Conservation (phyloP, 2,113 vertebrate species). For the Chamaea fasciata region DNA sequence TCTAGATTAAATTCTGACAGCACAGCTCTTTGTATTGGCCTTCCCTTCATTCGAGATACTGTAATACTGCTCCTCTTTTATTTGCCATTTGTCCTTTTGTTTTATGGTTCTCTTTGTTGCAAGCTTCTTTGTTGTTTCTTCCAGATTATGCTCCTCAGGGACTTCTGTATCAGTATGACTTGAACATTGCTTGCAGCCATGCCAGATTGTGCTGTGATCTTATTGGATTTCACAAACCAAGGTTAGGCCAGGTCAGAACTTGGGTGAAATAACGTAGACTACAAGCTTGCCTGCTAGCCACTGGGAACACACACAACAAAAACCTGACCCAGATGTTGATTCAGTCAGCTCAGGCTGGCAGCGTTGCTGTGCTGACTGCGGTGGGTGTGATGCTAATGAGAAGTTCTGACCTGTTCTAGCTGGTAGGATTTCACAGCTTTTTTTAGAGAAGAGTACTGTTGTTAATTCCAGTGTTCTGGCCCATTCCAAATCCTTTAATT, state of each 20-base stretch:
- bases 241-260: constrained; percentile 58
- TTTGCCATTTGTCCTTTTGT: constrained; percentile 33
- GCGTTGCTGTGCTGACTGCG: not conserved
- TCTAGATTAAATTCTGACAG: not conserved
- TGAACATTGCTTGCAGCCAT: constrained; percentile 47
- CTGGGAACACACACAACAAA: not conserved
- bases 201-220: constrained; percentile 52
- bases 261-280: not conserved
- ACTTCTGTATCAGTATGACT: constrained; percentile 31
- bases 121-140: constrained; percentile 43
- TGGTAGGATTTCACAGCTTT: not conserved
- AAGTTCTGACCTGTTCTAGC: not conserved
- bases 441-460: not conserved
- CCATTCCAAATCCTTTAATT: not conserved
- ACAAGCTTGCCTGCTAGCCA: not conserved
- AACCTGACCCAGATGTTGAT: not conserved
- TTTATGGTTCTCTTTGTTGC: constrained; percentile 39
- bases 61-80: not conserved
- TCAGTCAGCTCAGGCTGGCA: not conserved
- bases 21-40: not conserved
- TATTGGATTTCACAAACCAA: constrained; percentile 48
- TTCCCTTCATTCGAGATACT: not conserved
- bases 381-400: not conserved
- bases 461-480: not conserved
- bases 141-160: constrained; percentile 37